Base-by-base conservation (phyloP, 2,888 invertebrate species). In the Parnassius smintheus region DNA sequence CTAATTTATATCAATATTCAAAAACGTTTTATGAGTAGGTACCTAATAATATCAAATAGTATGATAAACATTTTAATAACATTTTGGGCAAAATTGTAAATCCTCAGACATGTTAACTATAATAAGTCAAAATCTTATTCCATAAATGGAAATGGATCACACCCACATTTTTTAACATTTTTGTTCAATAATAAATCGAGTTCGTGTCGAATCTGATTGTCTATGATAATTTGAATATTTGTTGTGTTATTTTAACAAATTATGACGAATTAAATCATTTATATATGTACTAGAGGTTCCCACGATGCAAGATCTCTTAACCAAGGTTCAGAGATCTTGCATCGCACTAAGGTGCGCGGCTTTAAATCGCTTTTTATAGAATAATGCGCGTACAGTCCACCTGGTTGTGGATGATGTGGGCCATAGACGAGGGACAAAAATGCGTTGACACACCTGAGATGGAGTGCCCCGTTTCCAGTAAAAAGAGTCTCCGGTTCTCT, bases 171-270 rank as follows among this genome's bases (percentile, higher is more conserved):
- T 85, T 86, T 83, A 88, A 87, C 77, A 72, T 75, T 80, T 80
- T 72, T 72, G 67, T 73, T 85, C 81, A 80, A 82, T 84, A 88
- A 86, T 84, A 85, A 88, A 88, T 88, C 81, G 88, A 87, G 83
- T 86, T 90, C 87, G 87, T 88, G 88, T 91, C 88, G 89, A 76
- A 88, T 90, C 87, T 91, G 91, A 91, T 91, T 90, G 87, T 88
- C 79, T 85, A 81, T 84, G 86, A 88, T 86, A 85, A 88, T 91
- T 91, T 91, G 85, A 89, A 91, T 90, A 89, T 88, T 78, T 83
- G 82, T 84, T 75, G 82, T 85, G 86, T 87, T 88, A 89, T 89
- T 90, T 89, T 79, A 81, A 81, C 81, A 87, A 90, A 91, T 90
- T 89, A 89, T 83, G 85, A 89, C 83, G 83, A 86, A 89, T 90